These are phyloP conservation scores for Chrysopilus asiliformis DNA, from an alignment of 2,888 invertebrate genomes.

Conservation along the genomic window DNA sequence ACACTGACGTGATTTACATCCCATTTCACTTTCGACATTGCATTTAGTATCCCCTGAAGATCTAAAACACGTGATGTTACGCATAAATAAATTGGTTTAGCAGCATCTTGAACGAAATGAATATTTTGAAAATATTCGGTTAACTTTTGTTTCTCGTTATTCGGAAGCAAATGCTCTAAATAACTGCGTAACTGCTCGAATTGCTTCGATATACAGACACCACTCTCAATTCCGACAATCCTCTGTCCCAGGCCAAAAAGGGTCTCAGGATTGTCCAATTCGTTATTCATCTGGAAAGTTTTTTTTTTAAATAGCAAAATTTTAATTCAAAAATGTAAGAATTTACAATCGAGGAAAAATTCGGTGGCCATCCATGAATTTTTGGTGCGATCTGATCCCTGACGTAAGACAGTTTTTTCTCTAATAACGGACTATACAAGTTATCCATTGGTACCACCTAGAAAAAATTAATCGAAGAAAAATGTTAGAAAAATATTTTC, in stretches of 20 bases:
- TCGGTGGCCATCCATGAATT: constrained; percentile 34
- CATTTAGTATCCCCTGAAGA: constrained; percentile 55
- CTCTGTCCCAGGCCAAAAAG: constrained; percentile 75
- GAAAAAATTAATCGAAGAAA: background rate
- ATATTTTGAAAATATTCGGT: constrained; percentile 47
- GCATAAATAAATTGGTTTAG: constrained; percentile 76
- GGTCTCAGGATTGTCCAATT: constrained; percentile 52
- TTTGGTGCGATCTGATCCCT: constrained; percentile 50
- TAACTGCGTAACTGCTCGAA: constrained; percentile 72
- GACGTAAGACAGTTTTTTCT: constrained; percentile 62
- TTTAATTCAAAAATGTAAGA: background rate
- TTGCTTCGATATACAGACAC: constrained; percentile 79
- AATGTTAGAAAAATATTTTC: no score
- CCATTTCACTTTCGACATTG: constrained; percentile 94
- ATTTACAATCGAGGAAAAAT: constrained; percentile 32
- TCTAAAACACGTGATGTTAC: constrained; percentile 72
- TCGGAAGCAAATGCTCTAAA: constrained; percentile 68
- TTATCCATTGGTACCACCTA: constrained; percentile 14
- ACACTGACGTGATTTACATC: constrained; percentile 89
- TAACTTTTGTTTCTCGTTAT: constrained; percentile 51
- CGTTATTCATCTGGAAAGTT: constrained; percentile 41
- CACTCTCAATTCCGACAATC: constrained; percentile 84
- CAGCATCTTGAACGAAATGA: constrained; percentile 44
- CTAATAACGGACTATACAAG: constrained; percentile 34
- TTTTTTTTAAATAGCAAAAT: background rate